Evolutionary conservation across 2,797 vertebrate genomes (phyloP), one percentile per base, ranked within the genome.

Genomic region (Poeciliopsis presidionis): DNA sequence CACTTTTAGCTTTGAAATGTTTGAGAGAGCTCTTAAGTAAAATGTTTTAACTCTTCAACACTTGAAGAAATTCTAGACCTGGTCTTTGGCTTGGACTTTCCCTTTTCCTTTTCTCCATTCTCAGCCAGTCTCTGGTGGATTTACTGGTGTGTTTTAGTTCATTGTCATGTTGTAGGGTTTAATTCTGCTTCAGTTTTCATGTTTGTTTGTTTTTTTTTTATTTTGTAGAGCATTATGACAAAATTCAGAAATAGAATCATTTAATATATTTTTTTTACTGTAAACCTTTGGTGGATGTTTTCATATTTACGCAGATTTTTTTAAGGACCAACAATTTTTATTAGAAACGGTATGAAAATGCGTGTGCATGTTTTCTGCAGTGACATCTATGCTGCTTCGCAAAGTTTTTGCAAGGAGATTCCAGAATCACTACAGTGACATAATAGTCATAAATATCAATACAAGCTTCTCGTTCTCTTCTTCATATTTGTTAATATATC

Each of bases 241-340:
- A 85, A 74, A 78, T 78, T 72, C 30, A 63, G 39, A 57, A 25
- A 30, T 36, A 0, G 13, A 53, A 61, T 65, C 7, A 30, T 33
- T 73, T 25, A 8, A 2, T 16, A 28, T 7, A 5, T 33, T 33
- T 33, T 9, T 20, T 30, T 36, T 63, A 20, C 28, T 28, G 57
- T 72, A 25, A 72, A 28, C 65, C 18, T 78, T 43, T 73, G 36
- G 55, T 72, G n/a, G 51, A 2, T 11, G 2, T 39, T 69, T 14
- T 63, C 18, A 1, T 28, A 76, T 73, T 45, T 80, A 72, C 55
- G 39, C 47, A 36, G 0, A 11, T 55, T 57, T 28, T 33, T 28
- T 57, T n/a, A 57, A 57, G 12, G 12, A 28, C 3, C 3, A 57
- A 57, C 1, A 57, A 57, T n/a, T n/a, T n/a, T 13, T 28, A n/a